Percentiles rank a stretch among this genome's conserved stretches.
Conservation (phyloP, 2,113 vertebrate genomes). For the Pandion haliaetus region DNA sequence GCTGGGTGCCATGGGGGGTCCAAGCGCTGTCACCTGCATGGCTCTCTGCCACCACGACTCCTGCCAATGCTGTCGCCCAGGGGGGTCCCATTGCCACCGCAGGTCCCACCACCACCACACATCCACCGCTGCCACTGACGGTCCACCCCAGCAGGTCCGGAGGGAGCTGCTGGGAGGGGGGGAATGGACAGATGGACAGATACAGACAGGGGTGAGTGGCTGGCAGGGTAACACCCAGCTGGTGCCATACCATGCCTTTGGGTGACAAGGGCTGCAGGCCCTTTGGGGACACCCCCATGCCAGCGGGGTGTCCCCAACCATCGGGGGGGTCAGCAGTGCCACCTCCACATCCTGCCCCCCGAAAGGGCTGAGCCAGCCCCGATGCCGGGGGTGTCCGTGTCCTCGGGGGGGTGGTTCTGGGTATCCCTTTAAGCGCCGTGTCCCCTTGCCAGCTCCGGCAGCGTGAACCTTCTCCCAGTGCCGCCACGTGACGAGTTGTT, state of each 20-base stretch:
- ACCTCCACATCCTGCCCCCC: too few species aligned
- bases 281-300: too few species aligned
- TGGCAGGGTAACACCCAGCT: too few species aligned
- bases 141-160: neutral
- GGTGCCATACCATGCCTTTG: too few species aligned
- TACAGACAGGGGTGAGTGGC: neutral
- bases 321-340: too few species aligned
- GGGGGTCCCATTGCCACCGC: neutral
- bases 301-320: too few species aligned
- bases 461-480: constrained; percentile 65
- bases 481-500: constrained; percentile 41
- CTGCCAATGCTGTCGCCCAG: fast-evolving
- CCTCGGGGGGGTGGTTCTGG: too few species aligned
- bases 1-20: neutral
- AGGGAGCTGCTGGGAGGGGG: neutral
- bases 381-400: too few species aligned
- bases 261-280: too few species aligned
- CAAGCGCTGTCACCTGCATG: neutral
- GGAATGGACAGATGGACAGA: too few species aligned
- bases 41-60: fast-evolving
- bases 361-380: too few species aligned
- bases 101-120: fast-evolving
- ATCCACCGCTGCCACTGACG: neutral
- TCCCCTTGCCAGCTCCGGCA: neutral
- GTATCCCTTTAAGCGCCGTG: neutral